phyloP scores from a whole-genome alignment of 1,140 invertebrate species.

The Diprion similis region DNA sequence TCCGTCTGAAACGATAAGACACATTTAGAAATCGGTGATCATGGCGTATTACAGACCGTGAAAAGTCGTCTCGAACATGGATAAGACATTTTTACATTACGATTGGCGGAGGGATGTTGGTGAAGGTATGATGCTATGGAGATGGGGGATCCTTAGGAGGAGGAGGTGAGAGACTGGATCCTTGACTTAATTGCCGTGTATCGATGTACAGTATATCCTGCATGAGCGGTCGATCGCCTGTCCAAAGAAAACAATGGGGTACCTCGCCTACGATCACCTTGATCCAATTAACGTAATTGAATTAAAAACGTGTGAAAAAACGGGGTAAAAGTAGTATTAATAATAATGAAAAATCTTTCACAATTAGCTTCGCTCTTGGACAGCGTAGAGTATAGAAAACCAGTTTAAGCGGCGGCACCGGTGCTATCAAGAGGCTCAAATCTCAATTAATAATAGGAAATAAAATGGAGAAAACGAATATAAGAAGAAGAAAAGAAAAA shows the following conservation, averaged over 20 bases:
- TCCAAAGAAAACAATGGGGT: neutral
- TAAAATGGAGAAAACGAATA: neutral
- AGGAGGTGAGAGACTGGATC: too few relatives aligned
- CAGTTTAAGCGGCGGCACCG: neutral
- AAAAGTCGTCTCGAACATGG: neutral
- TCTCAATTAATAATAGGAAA: constrained; percentile 6
- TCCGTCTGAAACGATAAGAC: constrained; percentile 38
- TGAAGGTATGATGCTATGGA: too few relatives aligned
- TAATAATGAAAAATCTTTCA: neutral
- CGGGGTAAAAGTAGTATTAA: too few relatives aligned
- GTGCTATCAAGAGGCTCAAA: neutral
- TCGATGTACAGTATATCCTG: too few relatives aligned
- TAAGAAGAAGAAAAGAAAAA: too few relatives aligned
- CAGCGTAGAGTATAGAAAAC: neutral
- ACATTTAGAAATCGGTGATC: neutral
- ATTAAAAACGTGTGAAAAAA: neutral
- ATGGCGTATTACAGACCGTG: neutral
- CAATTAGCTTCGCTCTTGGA: neutral
- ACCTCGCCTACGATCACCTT: neutral
- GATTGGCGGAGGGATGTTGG: too few relatives aligned
- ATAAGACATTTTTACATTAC: too few relatives aligned
- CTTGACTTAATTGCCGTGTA: too few relatives aligned
- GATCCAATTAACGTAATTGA: neutral
- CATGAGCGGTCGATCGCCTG: too few relatives aligned
- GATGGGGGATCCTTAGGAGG: too few relatives aligned